Percentiles rank a stretch among this genome's conserved stretches.
Evolutionary conservation across 1,140 invertebrate species (phyloP).

Genomic region (Lepidostoma basale): DNA sequence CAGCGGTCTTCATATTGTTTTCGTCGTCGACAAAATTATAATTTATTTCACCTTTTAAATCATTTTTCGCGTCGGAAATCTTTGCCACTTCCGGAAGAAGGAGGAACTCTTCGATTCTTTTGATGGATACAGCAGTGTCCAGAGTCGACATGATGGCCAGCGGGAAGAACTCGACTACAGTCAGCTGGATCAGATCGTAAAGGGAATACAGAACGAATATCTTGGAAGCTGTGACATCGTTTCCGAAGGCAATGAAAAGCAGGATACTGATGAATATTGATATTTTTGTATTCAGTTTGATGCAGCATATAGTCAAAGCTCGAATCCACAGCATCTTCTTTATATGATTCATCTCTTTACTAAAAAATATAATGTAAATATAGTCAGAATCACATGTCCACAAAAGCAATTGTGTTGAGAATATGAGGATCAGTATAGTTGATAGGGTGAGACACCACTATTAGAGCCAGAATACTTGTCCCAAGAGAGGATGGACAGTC

Average conservation of each 20-base stretch:
- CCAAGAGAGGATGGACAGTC: no score
- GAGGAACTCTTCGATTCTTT: constrained; percentile 71
- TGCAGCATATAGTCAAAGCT: constrained; percentile 71
- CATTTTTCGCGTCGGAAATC: neutral
- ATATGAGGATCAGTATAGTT: no score
- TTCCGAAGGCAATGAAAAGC: constrained; percentile 72
- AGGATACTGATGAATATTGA: constrained; percentile 80
- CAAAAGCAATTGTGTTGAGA: neutral
- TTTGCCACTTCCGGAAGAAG: constrained; percentile 61
- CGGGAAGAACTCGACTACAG: constrained; percentile 76
- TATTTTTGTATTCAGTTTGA: constrained; percentile 73
- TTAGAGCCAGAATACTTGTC: no score
- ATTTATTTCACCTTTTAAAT: no score
- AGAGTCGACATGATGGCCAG: constrained; percentile 66
- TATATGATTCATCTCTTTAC: constrained; percentile 72
- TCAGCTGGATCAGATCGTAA: constrained; percentile 73
- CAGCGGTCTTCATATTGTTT: constrained; percentile 6
- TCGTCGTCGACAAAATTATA: no score
- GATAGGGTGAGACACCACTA: no score
- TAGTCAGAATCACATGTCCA: neutral
- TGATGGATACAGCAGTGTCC: constrained; percentile 67
- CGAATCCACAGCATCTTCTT: constrained; percentile 69
- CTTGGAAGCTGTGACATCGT: constrained; percentile 74
- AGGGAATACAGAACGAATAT: constrained; percentile 77
- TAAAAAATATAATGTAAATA: constrained; percentile 47